Conservation (phyloP, 2,888 invertebrate species). For the Alloscopus bannaensis region DNA sequence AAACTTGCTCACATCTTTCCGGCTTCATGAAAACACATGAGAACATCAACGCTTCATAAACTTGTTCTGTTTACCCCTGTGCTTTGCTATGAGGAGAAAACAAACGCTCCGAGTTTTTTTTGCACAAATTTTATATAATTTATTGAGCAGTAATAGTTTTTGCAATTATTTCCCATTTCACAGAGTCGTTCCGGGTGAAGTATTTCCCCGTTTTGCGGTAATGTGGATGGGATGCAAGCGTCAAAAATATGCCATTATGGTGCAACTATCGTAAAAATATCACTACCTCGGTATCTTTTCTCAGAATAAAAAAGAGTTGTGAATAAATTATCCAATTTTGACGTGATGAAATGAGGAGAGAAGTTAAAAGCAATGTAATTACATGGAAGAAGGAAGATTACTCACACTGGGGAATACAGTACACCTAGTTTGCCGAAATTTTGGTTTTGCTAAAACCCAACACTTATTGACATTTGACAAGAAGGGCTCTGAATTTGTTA, state of each 20-base stretch:
- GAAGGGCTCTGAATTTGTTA: too few species aligned
- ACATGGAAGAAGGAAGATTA: neutral
- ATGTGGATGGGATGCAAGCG: neutral
- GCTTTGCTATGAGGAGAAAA: too few species aligned
- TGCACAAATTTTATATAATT: conserved; percentile 9
- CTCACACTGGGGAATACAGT: too few species aligned
- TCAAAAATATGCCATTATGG: neutral
- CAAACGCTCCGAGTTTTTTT: neutral
- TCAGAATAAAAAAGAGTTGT: too few species aligned
- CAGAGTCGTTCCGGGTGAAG: too few species aligned
- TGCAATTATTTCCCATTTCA: conserved; percentile 13
- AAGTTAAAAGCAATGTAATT: conserved; percentile 11
- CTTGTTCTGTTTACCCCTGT: neutral
- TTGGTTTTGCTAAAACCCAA: too few species aligned
- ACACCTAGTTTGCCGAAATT: too few species aligned
- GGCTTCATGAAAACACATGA: conserved; percentile 14
- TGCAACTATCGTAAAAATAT: neutral
- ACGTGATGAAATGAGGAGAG: too few species aligned
- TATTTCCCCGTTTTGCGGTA: too few species aligned
- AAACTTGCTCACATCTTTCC: conserved; percentile 10
- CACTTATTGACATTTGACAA: too few species aligned
- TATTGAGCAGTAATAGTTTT: conserved; percentile 15
- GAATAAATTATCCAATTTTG: conserved; percentile 14
- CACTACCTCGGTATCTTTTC: neutral
- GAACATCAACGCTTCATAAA: conserved; percentile 18